phyloP scores from a whole-genome alignment of 2,888 invertebrate species.

The Drosophila pegasa region DNA sequence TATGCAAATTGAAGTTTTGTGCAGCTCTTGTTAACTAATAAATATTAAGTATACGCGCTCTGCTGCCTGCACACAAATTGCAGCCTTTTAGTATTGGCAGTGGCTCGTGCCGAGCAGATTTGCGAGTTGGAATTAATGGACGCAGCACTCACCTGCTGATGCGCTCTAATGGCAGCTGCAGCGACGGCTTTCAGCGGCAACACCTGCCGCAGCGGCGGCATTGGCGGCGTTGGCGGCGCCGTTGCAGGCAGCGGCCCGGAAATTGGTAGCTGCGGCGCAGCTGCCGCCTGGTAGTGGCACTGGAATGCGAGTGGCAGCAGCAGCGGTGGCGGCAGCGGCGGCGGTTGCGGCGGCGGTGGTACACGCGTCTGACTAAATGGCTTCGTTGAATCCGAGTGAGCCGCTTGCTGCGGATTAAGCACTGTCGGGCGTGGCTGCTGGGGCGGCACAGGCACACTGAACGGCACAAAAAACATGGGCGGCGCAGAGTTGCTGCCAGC shows the following conservation, averaged over 20 bases:
- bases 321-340: slow-evolving; percentile 61
- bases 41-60: slow-evolving; percentile 74
- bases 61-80: slow-evolving; percentile 55
- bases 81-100: slow-evolving; percentile 45
- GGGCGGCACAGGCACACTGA: slow-evolving; percentile 63
- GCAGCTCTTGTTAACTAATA: slow-evolving; percentile 66
- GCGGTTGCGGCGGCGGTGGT: slow-evolving; percentile 69
- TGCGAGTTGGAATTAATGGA: slow-evolving; percentile 1
- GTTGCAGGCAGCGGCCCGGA: slow-evolving; percentile 9
- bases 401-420: slow-evolving; percentile 7
- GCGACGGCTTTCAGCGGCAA: slow-evolving; percentile 66
- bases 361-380: slow-evolving; percentile 42
- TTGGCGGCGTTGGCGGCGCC: slow-evolving; percentile 22
- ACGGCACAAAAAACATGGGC: slow-evolving; percentile 79
- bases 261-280: slow-evolving; percentile 5
- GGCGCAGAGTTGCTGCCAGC: slow-evolving; percentile 13
- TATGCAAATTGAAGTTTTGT: slow-evolving; percentile 79
- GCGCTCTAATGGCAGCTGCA: slow-evolving; percentile 67
- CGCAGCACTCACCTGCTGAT: slow-evolving; percentile 78
- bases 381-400: slow-evolving; percentile 15
- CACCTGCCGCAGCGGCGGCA: slow-evolving; percentile 39
- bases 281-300: slow-evolving; percentile 33
- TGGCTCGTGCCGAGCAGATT: slow-evolving; percentile 26
- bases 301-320: slow-evolving; percentile 44
- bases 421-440: slow-evolving; percentile 17